Conservation (phyloP, 2,888 invertebrate species). For the Stenurella melanura region DNA sequence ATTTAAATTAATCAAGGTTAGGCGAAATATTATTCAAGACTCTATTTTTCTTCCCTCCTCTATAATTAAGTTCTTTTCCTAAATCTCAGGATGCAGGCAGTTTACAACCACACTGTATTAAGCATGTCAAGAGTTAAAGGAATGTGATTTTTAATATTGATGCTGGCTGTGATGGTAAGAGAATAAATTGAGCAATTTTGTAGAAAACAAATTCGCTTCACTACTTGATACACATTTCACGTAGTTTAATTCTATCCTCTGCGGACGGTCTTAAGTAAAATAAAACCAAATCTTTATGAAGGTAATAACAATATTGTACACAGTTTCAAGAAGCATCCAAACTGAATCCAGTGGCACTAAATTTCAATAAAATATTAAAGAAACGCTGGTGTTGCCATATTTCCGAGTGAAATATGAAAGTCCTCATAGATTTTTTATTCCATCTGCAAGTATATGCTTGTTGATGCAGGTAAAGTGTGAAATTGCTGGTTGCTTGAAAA, state of each 20-base stretch:
- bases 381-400: not conserved
- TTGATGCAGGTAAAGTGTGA: slow-evolving; percentile 3
- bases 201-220: no score
- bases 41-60: no score
- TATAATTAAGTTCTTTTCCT: no score
- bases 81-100: no score
- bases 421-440: not conserved
- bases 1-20: no score
- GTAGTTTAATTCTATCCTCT: not conserved
- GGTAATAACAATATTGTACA: slow-evolving; percentile 1
- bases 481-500: slow-evolving; percentile 9
- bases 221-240: not conserved
- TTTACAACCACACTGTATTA: no score
- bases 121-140: no score
- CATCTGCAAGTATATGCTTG: slow-evolving; percentile 7
- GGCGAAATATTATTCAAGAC: no score
- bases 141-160: no score
- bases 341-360: not conserved
- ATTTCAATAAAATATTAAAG: not conserved
- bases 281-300: not conserved
- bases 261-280: not conserved
- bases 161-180: no score
- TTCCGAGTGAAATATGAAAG: not conserved
- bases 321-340: not conserved
- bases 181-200: no score